Percentiles rank a stretch among this genome's conserved stretches.
Evolutionary conservation across 2,888 invertebrate genomes (phyloP).

Genomic region (Taenaris catops): DNA sequence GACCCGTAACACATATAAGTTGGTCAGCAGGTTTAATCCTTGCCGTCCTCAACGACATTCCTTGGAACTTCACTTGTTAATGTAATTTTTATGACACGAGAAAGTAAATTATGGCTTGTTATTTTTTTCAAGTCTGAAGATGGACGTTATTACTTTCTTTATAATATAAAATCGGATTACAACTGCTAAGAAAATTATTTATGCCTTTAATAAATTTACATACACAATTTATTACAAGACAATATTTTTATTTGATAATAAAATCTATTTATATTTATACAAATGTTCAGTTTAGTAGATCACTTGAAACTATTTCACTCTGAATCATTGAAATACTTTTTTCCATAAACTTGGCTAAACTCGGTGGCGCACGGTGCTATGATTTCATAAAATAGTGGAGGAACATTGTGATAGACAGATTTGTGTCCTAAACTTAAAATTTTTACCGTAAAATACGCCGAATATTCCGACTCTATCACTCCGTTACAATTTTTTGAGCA

Average conservation of each 20-base stretch:
- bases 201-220: too few relatives aligned
- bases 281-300: background rate
- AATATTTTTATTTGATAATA: background rate
- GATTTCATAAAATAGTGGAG: slow-evolving; percentile 56
- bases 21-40: slow-evolving; percentile 63
- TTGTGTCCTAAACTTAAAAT: slow-evolving; percentile 41
- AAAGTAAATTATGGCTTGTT: slow-evolving; percentile 21
- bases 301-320: slow-evolving; percentile 3
- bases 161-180: background rate
- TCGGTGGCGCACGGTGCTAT: slow-evolving; percentile 47
- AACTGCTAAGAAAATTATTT: too few relatives aligned
- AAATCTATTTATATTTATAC: background rate
- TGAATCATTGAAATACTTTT: slow-evolving; percentile 33
- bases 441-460: slow-evolving; percentile 55
- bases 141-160: background rate
- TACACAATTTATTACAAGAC: too few relatives aligned
- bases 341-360: slow-evolving; percentile 40
- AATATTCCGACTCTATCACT: slow-evolving; percentile 31
- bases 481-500: slow-evolving; percentile 36
- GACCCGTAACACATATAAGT: slow-evolving; percentile 64
- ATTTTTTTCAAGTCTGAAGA: slow-evolving; percentile 10
- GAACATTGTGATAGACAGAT: slow-evolving; percentile 41
- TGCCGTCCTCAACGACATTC: slow-evolving; percentile 41
- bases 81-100: slow-evolving; percentile 28
- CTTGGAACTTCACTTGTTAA: slow-evolving; percentile 33